phyloP scores from a whole-genome alignment of 1,140 invertebrate genomes.

The Hylyphantes graminicola region DNA sequence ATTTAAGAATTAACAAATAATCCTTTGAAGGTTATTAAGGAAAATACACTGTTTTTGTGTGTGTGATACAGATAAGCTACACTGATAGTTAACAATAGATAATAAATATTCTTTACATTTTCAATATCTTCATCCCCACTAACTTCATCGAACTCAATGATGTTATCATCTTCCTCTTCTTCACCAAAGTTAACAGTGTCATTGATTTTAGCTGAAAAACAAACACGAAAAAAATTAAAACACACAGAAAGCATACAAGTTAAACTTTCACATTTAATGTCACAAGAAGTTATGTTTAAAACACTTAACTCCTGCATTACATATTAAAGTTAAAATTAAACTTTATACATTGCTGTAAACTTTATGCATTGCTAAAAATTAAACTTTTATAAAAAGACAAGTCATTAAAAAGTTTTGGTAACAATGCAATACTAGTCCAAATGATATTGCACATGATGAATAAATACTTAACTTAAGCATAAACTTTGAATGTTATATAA shows the following conservation, averaged over 20 bases:
- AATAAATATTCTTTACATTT: conserved; percentile 62
- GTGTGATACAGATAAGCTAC: not conserved
- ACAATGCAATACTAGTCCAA: too few relatives aligned
- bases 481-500: too few relatives aligned
- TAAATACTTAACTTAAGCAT: too few relatives aligned
- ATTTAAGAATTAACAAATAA: not conserved
- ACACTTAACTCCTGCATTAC: too few relatives aligned
- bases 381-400: too few relatives aligned
- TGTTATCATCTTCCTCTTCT: conserved; percentile 86
- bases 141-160: conserved; percentile 88
- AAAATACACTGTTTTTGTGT: not conserved
- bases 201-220: conserved; percentile 81
- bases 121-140: conserved; percentile 71
- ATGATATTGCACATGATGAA: too few relatives aligned
- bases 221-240: too few relatives aligned
- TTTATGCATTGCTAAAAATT: too few relatives aligned
- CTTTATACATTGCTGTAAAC: too few relatives aligned
- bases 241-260: not conserved
- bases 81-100: not conserved
- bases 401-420: too few relatives aligned
- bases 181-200: conserved; percentile 94
- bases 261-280: not conserved
- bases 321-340: too few relatives aligned
- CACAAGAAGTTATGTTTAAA: not conserved
- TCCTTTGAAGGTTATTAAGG: not conserved